phyloP scores from a whole-genome alignment of 2,888 invertebrate genomes.

The Caenorhabditis wallacei region DNA sequence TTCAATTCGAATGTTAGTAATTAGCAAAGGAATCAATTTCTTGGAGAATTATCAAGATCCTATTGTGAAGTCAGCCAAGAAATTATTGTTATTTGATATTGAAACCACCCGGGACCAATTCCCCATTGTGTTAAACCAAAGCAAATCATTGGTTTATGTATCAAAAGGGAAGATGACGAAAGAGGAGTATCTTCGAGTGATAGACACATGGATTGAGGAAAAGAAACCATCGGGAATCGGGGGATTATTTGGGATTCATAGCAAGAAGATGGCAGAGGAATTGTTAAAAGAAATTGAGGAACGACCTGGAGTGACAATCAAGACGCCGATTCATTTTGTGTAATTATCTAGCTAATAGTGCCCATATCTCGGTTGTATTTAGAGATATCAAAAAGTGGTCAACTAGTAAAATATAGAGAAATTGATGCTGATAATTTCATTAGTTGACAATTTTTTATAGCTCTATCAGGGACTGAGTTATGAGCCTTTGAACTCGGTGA shows the following conservation, averaged over 20 bases:
- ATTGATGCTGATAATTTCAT: too few species aligned
- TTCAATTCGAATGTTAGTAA: background rate
- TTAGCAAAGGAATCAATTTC: background rate
- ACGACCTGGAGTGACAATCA: background rate
- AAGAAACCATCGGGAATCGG: background rate
- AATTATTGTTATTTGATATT: background rate
- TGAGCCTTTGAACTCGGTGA: too few species aligned
- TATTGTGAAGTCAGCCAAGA: background rate
- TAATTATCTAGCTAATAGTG: too few species aligned
- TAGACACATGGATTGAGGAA: background rate
- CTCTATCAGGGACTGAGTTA: too few species aligned
- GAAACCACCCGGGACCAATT: background rate
- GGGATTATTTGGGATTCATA: background rate
- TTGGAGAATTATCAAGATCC: background rate
- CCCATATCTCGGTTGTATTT: too few species aligned
- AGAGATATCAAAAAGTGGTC: too few species aligned
- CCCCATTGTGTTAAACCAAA: background rate
- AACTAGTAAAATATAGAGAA: too few species aligned
- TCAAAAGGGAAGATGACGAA: background rate
- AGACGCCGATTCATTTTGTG: too few species aligned
- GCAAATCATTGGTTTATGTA: background rate
- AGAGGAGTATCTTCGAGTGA: background rate
- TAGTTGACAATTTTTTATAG: too few species aligned
- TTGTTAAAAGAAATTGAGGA: background rate
- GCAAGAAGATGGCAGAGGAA: background rate